These are phyloP conservation scores for Forbesichthys agassizii DNA, from an alignment of 2,113 vertebrate genomes.

Conservation along the genomic window DNA sequence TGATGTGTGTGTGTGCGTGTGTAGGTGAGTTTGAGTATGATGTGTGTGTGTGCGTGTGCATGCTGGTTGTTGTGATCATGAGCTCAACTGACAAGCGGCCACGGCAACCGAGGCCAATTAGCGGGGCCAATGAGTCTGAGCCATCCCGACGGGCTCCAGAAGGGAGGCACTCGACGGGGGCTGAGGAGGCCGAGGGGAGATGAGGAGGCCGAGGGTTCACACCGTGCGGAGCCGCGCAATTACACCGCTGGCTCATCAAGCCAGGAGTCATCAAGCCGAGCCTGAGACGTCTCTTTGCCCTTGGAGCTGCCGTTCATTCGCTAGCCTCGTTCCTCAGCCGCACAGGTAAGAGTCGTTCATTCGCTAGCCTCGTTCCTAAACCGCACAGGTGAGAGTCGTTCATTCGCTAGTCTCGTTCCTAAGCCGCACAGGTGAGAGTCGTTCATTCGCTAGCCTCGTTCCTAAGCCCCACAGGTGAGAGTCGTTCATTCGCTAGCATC, in stretches of 20 bases:
- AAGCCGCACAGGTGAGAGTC: too few species aligned
- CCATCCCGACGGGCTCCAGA: too few species aligned
- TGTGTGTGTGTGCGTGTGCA: slow-evolving; percentile 3
- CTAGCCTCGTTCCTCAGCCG: neutral
- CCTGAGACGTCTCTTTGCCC: neutral
- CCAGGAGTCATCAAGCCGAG: neutral
- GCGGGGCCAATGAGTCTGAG: neutral
- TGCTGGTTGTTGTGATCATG: neutral
- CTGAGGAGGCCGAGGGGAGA: too few species aligned
- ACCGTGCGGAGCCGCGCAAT: neutral
- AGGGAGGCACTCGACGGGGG: too few species aligned
- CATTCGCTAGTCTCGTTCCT: too few species aligned
- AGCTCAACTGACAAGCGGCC: too few species aligned
- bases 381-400: neutral
- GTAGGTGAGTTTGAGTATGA: neutral
- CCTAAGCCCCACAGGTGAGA: too few species aligned
- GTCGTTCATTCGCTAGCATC: too few species aligned
- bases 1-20: slow-evolving; percentile 1
- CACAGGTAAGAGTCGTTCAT: neutral
- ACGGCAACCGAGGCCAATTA: neutral
- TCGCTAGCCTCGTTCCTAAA: too few species aligned
- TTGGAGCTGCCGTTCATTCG: neutral
- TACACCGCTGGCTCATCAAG: neutral
- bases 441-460: too few species aligned
- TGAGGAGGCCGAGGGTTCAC: too few species aligned